Base-by-base conservation (phyloP, 2,113 vertebrate genomes). In the Menidia beryllina region DNA sequence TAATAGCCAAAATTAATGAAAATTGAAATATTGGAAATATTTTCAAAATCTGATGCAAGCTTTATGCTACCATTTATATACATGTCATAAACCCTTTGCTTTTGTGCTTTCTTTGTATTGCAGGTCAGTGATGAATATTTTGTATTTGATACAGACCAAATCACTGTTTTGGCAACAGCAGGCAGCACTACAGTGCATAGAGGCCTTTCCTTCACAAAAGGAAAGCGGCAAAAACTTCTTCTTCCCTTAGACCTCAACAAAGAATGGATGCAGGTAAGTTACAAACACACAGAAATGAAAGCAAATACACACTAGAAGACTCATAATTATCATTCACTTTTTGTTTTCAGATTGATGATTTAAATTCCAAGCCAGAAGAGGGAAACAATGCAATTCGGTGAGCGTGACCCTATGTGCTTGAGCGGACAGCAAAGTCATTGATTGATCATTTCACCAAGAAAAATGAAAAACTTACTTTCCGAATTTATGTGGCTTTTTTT, bases 361-460 rank as follows among this genome's bases (percentile, higher is more conserved):
- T 94, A 71, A 92, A 5, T 0, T 24, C 67, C 20, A 99, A 98
- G 81, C 95, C 96, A 86, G 79, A 90, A 13, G 81, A 95, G 82
- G 95, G 96, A 72, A 84, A 69, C 50, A 98, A 96, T 89, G 91
- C 88, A 0, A 76, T 98, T 77, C 95, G 96, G 97, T 97, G 86
- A 56, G 76, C 34, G 27, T 2, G 58, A 26, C 36, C 14, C 27
- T 7, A 56, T 30, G 27, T 63, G 1, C 15, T 57, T 63, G 26
- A 41, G 57, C 8, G 27, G 3, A 50, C 5, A 27, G 12, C 3
- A 15, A 26, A 30, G 15, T 6, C 27, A 47, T 39, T 53, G 5
- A 48, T 54, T 3, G 30, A 34, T 10, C 30, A 59, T 10, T 49
- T 30, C 5, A 57, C 17, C 5, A 38, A 30, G 1, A 51, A 17